Evolutionary conservation across 2,797 vertebrate species (phyloP).

Genomic region (Chromobotia macracanthus): DNA sequence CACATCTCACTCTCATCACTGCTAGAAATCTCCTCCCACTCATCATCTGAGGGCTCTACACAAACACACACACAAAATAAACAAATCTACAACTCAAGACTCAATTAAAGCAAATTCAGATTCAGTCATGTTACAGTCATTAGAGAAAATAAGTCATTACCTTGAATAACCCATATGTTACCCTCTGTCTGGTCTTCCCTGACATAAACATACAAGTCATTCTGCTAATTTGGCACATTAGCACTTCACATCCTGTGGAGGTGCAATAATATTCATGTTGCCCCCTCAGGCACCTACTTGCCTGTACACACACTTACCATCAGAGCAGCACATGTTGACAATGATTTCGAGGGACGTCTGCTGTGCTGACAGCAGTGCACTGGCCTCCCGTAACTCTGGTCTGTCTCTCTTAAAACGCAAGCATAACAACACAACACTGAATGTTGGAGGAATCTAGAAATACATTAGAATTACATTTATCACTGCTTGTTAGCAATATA

Average conservation of each 20-base stretch:
- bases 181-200: background rate
- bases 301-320: slow-evolving; percentile 80
- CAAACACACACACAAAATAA: slow-evolving; percentile 1
- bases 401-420: slow-evolving; percentile 78
- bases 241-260: background rate
- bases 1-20: slow-evolving; percentile 91
- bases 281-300: too few species aligned
- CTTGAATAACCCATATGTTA: background rate
- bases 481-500: too few species aligned
- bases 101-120: too few species aligned
- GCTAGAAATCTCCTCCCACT: slow-evolving; percentile 96
- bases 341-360: slow-evolving; percentile 95
- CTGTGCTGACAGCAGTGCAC: slow-evolving; percentile 89
- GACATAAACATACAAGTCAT: background rate
- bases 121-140: background rate
- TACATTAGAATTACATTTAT: background rate
- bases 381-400: slow-evolving; percentile 87
- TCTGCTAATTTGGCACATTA: slow-evolving; percentile 8
- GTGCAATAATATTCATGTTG: background rate
- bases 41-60: slow-evolving; percentile 89
- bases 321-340: slow-evolving; percentile 97
- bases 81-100: background rate
- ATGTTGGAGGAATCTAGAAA: background rate
- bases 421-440: slow-evolving; percentile 23
- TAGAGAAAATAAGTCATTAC: background rate